phyloP scores from a whole-genome alignment of 2,888 invertebrate species.

The Microplitis manilae region DNA sequence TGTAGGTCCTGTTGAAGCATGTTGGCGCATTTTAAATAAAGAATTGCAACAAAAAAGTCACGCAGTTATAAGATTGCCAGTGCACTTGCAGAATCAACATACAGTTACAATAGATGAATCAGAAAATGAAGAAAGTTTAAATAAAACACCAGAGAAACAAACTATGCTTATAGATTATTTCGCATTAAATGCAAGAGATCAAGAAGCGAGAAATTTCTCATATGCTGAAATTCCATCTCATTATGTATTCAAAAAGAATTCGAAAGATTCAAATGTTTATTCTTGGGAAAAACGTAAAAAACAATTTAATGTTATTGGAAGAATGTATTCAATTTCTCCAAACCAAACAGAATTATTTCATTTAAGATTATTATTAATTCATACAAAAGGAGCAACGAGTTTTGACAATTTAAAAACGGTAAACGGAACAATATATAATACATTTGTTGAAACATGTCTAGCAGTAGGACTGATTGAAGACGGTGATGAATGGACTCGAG shows the following conservation, averaged over 20 bases:
- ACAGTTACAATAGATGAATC: slow-evolving; percentile 35
- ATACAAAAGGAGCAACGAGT: slow-evolving; percentile 11
- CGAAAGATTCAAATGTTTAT: neutral
- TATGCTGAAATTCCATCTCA: slow-evolving; percentile 26
- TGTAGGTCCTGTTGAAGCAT: slow-evolving; percentile 51
- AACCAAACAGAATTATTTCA: slow-evolving; percentile 18
- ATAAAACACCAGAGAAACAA: slow-evolving; percentile 2
- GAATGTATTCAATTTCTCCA: slow-evolving; percentile 3
- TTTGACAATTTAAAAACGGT: slow-evolving; percentile 7
- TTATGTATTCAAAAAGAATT: slow-evolving; percentile 7
- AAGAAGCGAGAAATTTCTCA: slow-evolving; percentile 1
- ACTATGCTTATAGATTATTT: slow-evolving; percentile 12
- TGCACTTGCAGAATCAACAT: slow-evolving; percentile 49
- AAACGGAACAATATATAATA: slow-evolving; percentile 25
- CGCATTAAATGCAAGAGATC: neutral
- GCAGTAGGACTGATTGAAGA: slow-evolving; percentile 56
- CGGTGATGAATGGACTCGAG: slow-evolving; percentile 41
- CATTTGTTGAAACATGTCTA: slow-evolving; percentile 52
- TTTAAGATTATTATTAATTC: neutral
- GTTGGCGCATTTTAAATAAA: slow-evolving; percentile 49
- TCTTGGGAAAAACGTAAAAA: neutral
- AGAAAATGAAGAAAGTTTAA: slow-evolving; percentile 18
- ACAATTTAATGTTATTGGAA: slow-evolving; percentile 7
- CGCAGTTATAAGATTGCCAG: slow-evolving; percentile 42
- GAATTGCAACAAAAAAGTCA: slow-evolving; percentile 49